Conservation (phyloP, 2,888 invertebrate genomes). For the Alviniconcha strummeri region DNA sequence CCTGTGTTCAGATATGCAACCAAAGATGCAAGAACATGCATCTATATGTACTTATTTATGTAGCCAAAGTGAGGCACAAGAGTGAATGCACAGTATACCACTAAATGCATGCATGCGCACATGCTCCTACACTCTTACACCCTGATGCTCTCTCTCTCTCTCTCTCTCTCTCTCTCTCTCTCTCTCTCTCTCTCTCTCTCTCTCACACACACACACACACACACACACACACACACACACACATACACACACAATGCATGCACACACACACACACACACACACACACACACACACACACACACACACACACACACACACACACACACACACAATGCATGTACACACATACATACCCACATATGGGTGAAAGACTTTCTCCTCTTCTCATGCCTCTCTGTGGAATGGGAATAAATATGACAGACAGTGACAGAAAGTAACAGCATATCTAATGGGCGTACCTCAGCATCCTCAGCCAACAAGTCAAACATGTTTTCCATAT, state of each 20-base stretch:
- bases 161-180: no score
- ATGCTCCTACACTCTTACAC: not conserved
- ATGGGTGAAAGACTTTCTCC: not conserved
- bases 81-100: no score
- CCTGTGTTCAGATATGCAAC: not conserved
- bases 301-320: not conserved
- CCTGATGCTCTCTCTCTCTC: no score
- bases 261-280: constrained; percentile 16
- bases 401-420: not conserved
- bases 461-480: constrained; percentile 90
- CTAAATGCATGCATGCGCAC: not conserved
- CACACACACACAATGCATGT: not conserved
- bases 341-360: not conserved
- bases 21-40: not conserved
- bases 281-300: constrained; percentile 4
- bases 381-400: no score
- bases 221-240: not conserved
- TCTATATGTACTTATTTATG: not conserved
- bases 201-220: not conserved
- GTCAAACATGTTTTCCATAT: constrained; percentile 99
- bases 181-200: not conserved
- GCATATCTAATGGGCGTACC: constrained; percentile 76
- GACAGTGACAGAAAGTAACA: not conserved
- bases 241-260: not conserved
- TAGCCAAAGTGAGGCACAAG: not conserved